These are phyloP conservation scores for Sycophila texana DNA, from an alignment of 2,888 invertebrate genomes.

Conservation along the genomic window DNA sequence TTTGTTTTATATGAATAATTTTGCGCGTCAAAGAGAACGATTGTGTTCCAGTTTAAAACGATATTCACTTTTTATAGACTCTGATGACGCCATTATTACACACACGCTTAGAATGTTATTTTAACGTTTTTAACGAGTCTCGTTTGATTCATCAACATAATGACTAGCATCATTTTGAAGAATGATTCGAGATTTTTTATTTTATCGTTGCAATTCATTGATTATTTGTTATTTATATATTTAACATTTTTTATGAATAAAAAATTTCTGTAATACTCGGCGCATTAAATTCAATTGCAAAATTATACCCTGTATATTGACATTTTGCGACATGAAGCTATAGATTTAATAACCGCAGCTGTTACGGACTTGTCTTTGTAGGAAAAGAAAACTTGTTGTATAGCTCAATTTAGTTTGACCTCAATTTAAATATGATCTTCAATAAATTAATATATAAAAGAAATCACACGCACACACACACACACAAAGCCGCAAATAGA, in stretches of 20 bases:
- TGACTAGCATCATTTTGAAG: neutral
- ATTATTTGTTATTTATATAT: too few species aligned
- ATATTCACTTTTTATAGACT: constrained; percentile 3
- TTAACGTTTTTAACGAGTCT: neutral
- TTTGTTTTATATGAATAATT: constrained; percentile 47
- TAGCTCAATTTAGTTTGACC: constrained; percentile 32
- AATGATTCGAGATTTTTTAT: too few species aligned
- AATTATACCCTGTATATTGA: too few species aligned
- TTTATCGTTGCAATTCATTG: too few species aligned
- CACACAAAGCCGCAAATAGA: constrained; percentile 7
- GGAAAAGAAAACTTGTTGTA: constrained; percentile 13
- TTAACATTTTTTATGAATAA: too few species aligned
- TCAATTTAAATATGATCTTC: constrained; percentile 37
- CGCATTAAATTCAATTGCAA: too few species aligned
- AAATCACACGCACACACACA: neutral
- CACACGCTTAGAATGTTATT: neutral
- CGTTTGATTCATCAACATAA: neutral
- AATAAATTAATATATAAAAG: constrained; percentile 40
- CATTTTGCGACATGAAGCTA: neutral
- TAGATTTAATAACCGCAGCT: neutral
- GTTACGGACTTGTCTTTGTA: too few species aligned
- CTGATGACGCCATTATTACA: neutral
- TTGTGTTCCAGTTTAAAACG: constrained; percentile 18
- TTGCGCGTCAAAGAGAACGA: constrained; percentile 28
- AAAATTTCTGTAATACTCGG: too few species aligned